Evolutionary conservation across 1,140 invertebrate species (phyloP), one percentile per base, ranked within the genome.

Genomic region (Medauroidea extradentata): DNA sequence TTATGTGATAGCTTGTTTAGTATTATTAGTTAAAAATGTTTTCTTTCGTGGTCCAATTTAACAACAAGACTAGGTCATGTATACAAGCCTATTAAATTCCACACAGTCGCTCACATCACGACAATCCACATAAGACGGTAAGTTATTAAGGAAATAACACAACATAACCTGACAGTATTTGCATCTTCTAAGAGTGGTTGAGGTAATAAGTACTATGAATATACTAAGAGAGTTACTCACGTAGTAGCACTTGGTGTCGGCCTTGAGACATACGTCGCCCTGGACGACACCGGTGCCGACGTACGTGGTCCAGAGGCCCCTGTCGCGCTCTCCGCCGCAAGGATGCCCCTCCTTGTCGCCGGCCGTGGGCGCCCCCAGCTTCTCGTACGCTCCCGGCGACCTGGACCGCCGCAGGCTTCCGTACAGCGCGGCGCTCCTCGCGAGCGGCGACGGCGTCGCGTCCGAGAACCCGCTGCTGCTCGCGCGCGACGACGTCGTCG

Each of bases 391-490:
- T 9, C 21, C 49, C 5, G 3, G 29, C 34, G 41, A 4, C 18
- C 71, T 53, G 52, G 62, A 69, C 51, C 70, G 57, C 49, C 62
- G 69, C 51, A 73, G 39, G 5, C 71, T 73, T 1, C 70, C 73
- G 57, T 72, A 74, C 39, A 74, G 71, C 60, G 74, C 65, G 19
- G 73, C 69, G 48, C 73, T 73, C 21, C 71, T 55, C 14, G 72
- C 65, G 18, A 19, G 46, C 46, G 46, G 8, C 46, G 19, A 9
- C 21, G 18, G 49, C n/a, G 49, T 34, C 21, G 25, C 16, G 23
- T 52, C 49, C 21, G 49, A 54, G 53, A 41, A 54, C 1, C 53
- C 53, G 34, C 53, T 54, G 34, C 53, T 54, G 19, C 53, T 54
- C 2, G 53, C 38, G 5, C 29, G 24, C 16, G 53, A 54, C 2